Conservation (phyloP, 2,888 invertebrate genomes). For the Chrysolina haemoptera region DNA sequence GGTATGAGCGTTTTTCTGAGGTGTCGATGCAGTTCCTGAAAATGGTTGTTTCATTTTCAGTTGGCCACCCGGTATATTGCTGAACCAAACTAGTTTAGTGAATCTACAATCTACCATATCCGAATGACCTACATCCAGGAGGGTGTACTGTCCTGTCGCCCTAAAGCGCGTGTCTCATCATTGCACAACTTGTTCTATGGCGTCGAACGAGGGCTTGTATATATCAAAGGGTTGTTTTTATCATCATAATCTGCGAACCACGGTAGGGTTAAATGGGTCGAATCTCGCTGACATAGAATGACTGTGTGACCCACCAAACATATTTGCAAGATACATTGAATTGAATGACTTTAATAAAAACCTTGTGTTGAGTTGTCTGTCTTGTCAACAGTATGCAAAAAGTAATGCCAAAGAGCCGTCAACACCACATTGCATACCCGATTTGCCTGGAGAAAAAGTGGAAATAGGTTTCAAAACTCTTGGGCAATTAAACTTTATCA, state of each 20-base stretch:
- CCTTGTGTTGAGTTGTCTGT: too few species aligned
- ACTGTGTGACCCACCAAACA: neutral
- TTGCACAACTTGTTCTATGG: constrained; percentile 10
- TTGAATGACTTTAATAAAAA: too few species aligned
- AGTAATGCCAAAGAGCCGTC: too few species aligned
- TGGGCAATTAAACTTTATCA: neutral
- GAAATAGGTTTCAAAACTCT: neutral
- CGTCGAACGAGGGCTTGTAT: neutral
- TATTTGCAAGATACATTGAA: too few species aligned
- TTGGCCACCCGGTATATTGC: too few species aligned
- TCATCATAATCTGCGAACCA: neutral
- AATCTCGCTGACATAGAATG: neutral
- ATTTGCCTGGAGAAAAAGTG: too few species aligned
- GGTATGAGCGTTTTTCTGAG: too few species aligned
- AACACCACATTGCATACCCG: too few species aligned
- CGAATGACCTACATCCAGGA: neutral
- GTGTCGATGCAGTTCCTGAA: too few species aligned
- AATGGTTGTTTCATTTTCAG: too few species aligned
- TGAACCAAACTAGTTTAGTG: too few species aligned
- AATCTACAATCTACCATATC: neutral
- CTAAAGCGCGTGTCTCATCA: constrained; percentile 1
- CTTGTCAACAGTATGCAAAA: too few species aligned
- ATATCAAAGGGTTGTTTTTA: constrained; percentile 9
- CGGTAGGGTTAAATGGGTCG: constrained; percentile 2
- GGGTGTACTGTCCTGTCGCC: constrained; percentile 2